Base-by-base conservation (phyloP, 2,888 invertebrate species). In the Perizoma affinitatum region DNA sequence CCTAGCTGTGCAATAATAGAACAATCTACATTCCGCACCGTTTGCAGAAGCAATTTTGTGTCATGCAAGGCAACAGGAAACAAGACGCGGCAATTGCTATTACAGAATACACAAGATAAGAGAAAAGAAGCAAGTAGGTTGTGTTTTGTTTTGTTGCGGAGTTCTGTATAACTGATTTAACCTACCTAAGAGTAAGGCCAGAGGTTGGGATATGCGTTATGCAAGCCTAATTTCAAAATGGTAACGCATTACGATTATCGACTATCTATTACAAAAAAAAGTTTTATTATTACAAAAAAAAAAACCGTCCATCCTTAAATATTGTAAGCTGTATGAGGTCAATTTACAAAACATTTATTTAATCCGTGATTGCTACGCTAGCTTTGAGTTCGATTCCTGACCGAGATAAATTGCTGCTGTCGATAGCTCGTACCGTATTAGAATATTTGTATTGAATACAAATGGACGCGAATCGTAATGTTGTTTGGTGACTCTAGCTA, bases 31-130 rank as follows among this genome's bases (percentile, higher is more conserved):
- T 89, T 88, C 86, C 80, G 72, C 74, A 75, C 83, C 82, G 82
- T 83, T 86, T 84, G 82, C 82, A 84, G 83, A 85, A 85, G 87
- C 84, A 88, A 90, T 89, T 88, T 87, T 79, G 85, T 83, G 80
- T 85, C 83, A 82, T 82, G 84, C 78, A 80, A 86, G 82, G 80
- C 73, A 84, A 82, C 79, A 83, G 87, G 87, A 87, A 88, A 86
- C 84, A 82, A 80, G 55, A 22, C 70, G 72, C 66, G 72, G 79
- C 82, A 82, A 82, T 84, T 80, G 83, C 78, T 78, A 75, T 77
- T 41, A 44, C 51, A 47, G 9, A 43, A 60, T 51, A 47, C 36
- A 33, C 45, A 40, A 55, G 50, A 50, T 50, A 56, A 50, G 33
- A 40, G 56, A 22, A 50, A 56, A 41, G 43, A 51, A 47, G 46